Conservation (phyloP, 2,113 vertebrate species). For the Platysteira castanea region DNA sequence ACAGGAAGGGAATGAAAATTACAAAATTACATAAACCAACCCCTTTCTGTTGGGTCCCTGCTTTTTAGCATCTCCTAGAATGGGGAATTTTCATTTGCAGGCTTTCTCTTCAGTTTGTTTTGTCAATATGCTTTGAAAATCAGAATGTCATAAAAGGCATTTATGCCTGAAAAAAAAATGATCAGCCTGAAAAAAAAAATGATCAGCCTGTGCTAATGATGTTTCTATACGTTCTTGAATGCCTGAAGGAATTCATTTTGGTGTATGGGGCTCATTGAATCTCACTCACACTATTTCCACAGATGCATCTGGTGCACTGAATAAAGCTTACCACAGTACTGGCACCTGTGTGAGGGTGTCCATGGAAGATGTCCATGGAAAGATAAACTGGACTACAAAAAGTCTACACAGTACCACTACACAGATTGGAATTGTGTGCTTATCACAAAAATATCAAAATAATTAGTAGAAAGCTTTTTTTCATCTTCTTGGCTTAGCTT, state of each 20-base stretch:
- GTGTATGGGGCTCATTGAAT: neutral
- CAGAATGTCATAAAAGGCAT: neutral
- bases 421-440: neutral
- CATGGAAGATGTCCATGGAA: neutral
- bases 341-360: neutral
- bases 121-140: neutral
- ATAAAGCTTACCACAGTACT: neutral
- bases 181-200: neutral
- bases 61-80: neutral
- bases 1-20: neutral
- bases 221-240: neutral
- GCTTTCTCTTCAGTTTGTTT: neutral
- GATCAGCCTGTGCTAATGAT: neutral
- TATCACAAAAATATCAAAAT: neutral
- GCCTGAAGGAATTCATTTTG: neutral
- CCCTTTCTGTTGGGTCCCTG: neutral
- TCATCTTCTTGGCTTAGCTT: neutral
- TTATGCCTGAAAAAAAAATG: neutral
- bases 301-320: neutral
- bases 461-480: neutral
- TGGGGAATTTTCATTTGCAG: neutral
- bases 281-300: neutral
- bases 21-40: neutral
- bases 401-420: neutral
- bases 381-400: neutral